Evolutionary conservation across 2,888 invertebrate species (phyloP).

Genomic region (Pseudococcus jackbeardsleyi): DNA sequence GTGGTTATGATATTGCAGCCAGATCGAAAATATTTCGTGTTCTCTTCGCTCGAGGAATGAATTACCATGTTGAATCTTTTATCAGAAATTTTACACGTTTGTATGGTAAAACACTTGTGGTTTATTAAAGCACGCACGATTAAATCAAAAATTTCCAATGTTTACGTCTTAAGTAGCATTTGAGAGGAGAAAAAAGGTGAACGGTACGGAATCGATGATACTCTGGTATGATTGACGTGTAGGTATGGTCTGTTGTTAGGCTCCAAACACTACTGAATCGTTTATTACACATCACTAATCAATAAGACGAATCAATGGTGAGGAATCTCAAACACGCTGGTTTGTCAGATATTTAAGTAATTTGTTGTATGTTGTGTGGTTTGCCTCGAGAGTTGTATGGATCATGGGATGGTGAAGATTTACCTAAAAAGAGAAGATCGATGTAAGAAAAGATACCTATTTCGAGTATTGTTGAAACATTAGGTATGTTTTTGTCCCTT

Average conservation of each 20-base stretch:
- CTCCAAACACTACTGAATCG: background rate
- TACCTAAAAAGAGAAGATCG: background rate
- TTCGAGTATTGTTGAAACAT: too few species aligned
- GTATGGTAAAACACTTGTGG: constrained; percentile 9
- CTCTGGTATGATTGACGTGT: constrained; percentile 38
- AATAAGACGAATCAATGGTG: background rate
- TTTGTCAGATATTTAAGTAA: constrained; percentile 27
- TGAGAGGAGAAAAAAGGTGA: background rate
- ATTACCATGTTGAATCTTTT: constrained; percentile 16
- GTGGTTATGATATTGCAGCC: background rate
- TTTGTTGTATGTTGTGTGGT: constrained; percentile 16
- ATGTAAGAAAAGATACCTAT: background rate
- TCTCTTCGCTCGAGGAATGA: background rate
- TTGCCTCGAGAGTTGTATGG: background rate
- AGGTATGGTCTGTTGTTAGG: background rate
- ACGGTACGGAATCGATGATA: constrained; percentile 26
- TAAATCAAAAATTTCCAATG: constrained; percentile 27
- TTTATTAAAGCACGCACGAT: constrained; percentile 41
- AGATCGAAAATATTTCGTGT: constrained; percentile 1
- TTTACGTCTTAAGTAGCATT: constrained; percentile 24
- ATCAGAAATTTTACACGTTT: background rate
- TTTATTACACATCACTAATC: constrained; percentile 52
- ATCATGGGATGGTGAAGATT: background rate
- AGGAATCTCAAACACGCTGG: constrained; percentile 10
- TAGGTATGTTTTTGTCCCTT: background rate